These are phyloP conservation scores for Marasmarcha lunaedactyla DNA, from an alignment of 2,888 invertebrate species.

Conservation along the genomic window DNA sequence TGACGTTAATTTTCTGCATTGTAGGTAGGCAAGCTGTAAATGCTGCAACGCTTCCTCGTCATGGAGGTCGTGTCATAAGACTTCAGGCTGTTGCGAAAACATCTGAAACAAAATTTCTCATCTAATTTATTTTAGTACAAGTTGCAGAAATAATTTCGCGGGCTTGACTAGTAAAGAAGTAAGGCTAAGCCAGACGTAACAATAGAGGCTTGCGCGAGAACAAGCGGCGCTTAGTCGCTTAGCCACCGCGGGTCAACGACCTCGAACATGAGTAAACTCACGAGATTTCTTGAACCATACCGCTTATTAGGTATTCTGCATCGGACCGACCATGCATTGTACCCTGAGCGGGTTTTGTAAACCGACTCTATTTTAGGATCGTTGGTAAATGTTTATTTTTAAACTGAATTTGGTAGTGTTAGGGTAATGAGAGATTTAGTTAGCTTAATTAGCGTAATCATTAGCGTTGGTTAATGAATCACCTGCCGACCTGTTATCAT, in stretches of 20 bases:
- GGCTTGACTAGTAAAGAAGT: neutral
- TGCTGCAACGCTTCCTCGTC: neutral
- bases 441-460: too few species aligned
- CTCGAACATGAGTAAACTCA: conserved; percentile 24
- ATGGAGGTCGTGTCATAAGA: neutral
- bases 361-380: conserved; percentile 5
- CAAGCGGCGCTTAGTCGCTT: conserved; percentile 43
- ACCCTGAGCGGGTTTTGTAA: conserved; percentile 25
- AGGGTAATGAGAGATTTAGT: too few species aligned
- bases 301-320: conserved; percentile 58
- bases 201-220: neutral
- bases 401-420: neutral
- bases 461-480: too few species aligned
- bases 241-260: conserved; percentile 21
- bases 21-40: neutral
- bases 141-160: too few species aligned
- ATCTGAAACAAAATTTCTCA: too few species aligned
- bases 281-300: conserved; percentile 61
- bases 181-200: neutral
- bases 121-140: too few species aligned
- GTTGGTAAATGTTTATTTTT: conserved; percentile 1
- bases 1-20: neutral
- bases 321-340: conserved; percentile 22
- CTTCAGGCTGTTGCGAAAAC: too few species aligned
- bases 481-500: too few species aligned